Base-by-base conservation (phyloP, 2,113 vertebrate genomes). In the Phainopepla nitens region DNA sequence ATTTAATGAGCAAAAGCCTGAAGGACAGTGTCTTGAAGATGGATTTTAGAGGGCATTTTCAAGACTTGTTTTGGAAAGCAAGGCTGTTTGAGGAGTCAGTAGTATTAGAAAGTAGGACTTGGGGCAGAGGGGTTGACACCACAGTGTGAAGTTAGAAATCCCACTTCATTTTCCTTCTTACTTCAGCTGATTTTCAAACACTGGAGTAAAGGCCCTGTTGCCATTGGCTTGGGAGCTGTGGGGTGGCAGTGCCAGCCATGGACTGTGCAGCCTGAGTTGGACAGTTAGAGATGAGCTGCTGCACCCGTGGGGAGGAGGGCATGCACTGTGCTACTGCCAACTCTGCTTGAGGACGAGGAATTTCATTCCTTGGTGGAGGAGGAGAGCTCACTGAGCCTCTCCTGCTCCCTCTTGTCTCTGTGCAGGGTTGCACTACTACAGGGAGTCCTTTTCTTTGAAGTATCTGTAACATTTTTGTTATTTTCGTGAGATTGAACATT, bases 281-380 rank as follows among this genome's bases (percentile, higher is more conserved):
- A 5, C 18, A 7, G 14, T 45, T 50, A 6, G 15, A 36, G 50
- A 53, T 53, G 8, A 39, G 31, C 39, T 15, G 25, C 39, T 9
- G 82, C 50, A 10, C 28, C 21, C 5, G 0, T 2, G 45, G 42
- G 29, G 47, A 27, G 54, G 41, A 68, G 29, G 14, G 25, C 1
- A 1, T 25, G 33, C 18, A 0, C 1, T 13, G 35, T 54, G 44
- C 31, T n/a, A 3, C 53, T n/a, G 54, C 33, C 51, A 73, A 2
- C 27, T 47, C 36, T 84, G 4, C 51, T 11, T 35, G 81, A 45
- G 58, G 57, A 57, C 5, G 8, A 42, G 60, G 20, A 16, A 10
- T 44, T 71, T 68, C 3, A 7, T 70, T 73, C 45, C 6, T 1
- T 25, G 27, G 14, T 15, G 41, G n/a, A 35, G 20, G 41, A 65